A percentile compares a stretch with the other conserved stretches of the same genome.
Conservation (phyloP, 2,888 invertebrate genomes). For the Elysia crispata region DNA sequence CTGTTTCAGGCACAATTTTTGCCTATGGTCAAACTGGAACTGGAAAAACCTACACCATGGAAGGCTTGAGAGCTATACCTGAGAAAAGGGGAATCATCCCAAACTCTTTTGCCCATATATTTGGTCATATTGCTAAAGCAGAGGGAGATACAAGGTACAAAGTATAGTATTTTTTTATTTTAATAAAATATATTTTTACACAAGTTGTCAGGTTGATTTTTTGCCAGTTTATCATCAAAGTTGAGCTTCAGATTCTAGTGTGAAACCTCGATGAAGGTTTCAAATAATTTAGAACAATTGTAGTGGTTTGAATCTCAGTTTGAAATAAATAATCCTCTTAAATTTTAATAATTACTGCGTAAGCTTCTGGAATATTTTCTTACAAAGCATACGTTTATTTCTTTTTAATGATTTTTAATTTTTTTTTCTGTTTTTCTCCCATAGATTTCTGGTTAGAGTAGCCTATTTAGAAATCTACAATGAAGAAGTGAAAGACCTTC, state of each 20-base stretch:
- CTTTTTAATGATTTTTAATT: background rate
- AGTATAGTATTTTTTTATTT: background rate
- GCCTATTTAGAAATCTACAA: constrained; percentile 99
- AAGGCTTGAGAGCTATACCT: constrained; percentile 90
- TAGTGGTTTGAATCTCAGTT: no score
- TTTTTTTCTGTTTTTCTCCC: constrained; percentile 45
- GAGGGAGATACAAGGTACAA: constrained; percentile 90
- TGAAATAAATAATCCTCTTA: no score
- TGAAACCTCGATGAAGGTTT: no score
- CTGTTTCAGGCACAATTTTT: constrained; percentile 80
- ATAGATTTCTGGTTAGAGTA: constrained; percentile 94
- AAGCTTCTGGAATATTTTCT: no score
- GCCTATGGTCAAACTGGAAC: constrained; percentile 88
- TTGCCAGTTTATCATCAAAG: no score
- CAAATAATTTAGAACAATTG: no score
- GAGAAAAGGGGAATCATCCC: constrained; percentile 97
- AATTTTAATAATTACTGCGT: no score
- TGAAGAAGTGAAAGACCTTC: constrained; percentile 96
- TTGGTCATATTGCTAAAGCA: constrained; percentile 96
- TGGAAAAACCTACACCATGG: constrained; percentile 99
- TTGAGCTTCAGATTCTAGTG: no score
- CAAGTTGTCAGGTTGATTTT: no score
- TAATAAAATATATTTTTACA: background rate
- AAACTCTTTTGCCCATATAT: constrained; percentile 99
- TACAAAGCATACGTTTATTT: no score